A percentile compares a stretch with the other conserved stretches of the same genome.
phyloP scores from a whole-genome alignment of 2,888 invertebrate genomes.

The Ctena decussata region DNA sequence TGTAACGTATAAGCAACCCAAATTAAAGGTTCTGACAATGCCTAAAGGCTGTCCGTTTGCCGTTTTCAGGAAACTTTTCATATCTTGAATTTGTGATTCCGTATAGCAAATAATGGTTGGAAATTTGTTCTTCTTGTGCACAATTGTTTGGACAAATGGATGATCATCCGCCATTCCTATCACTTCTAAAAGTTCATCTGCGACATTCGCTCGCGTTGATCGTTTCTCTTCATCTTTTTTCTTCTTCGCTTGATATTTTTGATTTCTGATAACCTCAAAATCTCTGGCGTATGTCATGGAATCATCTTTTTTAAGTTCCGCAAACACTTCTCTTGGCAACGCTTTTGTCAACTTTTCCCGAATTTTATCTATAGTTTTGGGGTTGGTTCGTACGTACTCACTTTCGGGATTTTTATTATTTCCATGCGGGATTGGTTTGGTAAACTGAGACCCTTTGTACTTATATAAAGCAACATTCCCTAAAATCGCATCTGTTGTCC shows the following conservation, averaged over 20 bases:
- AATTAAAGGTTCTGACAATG: constrained; percentile 46
- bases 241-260: not conserved
- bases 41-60: constrained; percentile 1
- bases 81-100: constrained; percentile 28
- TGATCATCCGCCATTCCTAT: constrained; percentile 33
- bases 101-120: constrained; percentile 45
- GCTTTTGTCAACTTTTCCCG: not conserved
- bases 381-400: not conserved
- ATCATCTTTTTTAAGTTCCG: constrained; percentile 11
- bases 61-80: constrained; percentile 15
- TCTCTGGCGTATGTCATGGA: constrained; percentile 17
- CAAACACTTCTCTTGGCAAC: constrained; percentile 22
- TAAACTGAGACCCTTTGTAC: not conserved
- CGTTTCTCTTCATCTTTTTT: not conserved
- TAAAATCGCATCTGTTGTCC: not conserved
- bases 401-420: constrained; percentile 2
- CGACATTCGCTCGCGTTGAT: constrained; percentile 19
- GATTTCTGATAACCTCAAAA: constrained; percentile 17
- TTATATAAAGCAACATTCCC: not conserved
- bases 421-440: not conserved
- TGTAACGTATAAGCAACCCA: constrained; percentile 37
- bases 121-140: constrained; percentile 34
- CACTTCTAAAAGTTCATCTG: constrained; percentile 36
- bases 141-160: constrained; percentile 25
- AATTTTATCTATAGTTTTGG: constrained; percentile 7